A percentile compares a stretch with the other conserved stretches of the same genome.
Conservation (phyloP, 2,888 invertebrate species). For the Pterostichus niger region DNA sequence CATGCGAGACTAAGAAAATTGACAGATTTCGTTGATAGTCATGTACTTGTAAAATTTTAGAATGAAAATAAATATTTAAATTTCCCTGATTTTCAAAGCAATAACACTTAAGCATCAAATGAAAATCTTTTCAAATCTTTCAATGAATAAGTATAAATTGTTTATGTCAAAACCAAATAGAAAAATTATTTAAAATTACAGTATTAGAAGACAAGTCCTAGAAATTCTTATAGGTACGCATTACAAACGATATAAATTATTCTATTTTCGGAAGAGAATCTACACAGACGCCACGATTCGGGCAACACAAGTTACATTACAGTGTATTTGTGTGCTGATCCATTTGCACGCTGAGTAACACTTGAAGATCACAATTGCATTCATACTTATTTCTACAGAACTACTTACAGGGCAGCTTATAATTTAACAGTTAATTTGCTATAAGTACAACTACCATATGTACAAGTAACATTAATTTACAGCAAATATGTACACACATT, state of each 20-base stretch:
- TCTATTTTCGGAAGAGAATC: conserved; percentile 16
- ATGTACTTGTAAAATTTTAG: neutral
- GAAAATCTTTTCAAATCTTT: neutral
- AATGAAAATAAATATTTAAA: neutral
- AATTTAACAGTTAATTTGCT: neutral
- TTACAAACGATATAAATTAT: conserved; percentile 23
- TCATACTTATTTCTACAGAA: conserved; percentile 34
- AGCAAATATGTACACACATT: conserved; percentile 55
- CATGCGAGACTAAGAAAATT: neutral
- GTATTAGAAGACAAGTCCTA: conserved; percentile 34
- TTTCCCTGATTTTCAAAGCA: neutral
- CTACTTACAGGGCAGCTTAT: conserved; percentile 47
- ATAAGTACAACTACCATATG: conserved; percentile 32
- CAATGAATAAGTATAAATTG: neutral
- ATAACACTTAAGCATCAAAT: neutral
- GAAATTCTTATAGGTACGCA: conserved; percentile 17
- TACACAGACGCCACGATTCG: neutral
- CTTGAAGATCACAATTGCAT: conserved; percentile 47
- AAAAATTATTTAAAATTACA: neutral
- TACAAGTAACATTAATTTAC: conserved; percentile 63
- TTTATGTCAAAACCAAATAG: neutral
- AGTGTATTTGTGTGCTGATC: conserved; percentile 6
- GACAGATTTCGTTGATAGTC: conserved; percentile 57
- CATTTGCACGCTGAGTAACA: conserved; percentile 21
- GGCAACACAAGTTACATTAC: neutral